Evolutionary conservation across 2,797 vertebrate genomes (phyloP).

Genomic region (Chelon labrosus): DNA sequence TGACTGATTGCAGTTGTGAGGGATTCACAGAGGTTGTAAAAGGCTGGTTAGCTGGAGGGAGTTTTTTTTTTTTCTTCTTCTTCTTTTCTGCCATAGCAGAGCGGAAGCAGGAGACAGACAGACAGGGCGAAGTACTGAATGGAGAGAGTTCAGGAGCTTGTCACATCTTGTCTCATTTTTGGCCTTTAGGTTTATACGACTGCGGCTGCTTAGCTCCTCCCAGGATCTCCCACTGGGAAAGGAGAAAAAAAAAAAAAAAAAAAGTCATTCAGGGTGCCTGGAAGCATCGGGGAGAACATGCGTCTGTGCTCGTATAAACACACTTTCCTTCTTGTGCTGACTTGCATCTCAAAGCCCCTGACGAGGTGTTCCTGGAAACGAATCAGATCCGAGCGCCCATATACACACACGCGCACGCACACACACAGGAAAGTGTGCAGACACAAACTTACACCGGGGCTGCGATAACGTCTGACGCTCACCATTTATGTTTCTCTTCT

Average conservation of each 20-base stretch:
- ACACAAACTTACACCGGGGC: conserved; percentile 29
- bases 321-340: conserved; percentile 86
- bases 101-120: conserved; percentile 59
- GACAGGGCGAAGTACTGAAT: conserved; percentile 71
- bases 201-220: conserved; percentile 76
- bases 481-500: conserved; percentile 60
- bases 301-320: conserved; percentile 77
- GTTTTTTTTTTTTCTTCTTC: conserved; percentile 50
- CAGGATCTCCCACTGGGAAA: conserved; percentile 82
- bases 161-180: conserved; percentile 84
- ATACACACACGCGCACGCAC: conserved; percentile 21
- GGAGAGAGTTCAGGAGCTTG: conserved; percentile 82
- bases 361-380: conserved; percentile 83
- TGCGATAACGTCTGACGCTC: conserved; percentile 65
- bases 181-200: conserved; percentile 82
- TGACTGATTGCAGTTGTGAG: conserved; percentile 84
- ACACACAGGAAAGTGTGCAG: conserved; percentile 39
- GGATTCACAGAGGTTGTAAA: conserved; percentile 83
- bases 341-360: conserved; percentile 83
- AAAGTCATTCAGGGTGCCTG: conserved; percentile 82
- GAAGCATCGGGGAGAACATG: conserved; percentile 79
- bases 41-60: conserved; percentile 70
- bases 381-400: conserved; percentile 59
- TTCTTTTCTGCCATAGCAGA: conserved; percentile 48
- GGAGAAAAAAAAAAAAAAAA: conserved; percentile 26